phyloP scores from a whole-genome alignment of 2,113 vertebrate genomes.

The Gymnogyps californianus region DNA sequence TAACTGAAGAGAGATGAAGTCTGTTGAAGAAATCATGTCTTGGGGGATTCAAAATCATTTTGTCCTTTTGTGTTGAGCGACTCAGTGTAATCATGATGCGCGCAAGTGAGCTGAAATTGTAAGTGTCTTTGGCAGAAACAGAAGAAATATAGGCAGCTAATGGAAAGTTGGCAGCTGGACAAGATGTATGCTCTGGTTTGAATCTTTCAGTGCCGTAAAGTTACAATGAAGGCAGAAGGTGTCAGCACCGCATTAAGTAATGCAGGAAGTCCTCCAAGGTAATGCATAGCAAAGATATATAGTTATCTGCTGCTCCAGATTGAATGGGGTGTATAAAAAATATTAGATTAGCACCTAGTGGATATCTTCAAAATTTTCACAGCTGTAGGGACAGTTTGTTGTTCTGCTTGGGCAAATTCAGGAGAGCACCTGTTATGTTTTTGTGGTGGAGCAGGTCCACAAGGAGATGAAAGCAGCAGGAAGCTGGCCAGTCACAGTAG shows the following conservation, averaged over 20 bases:
- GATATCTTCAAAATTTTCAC: neutral
- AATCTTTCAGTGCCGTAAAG: neutral
- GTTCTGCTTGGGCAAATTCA: neutral
- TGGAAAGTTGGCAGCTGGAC: slow-evolving; percentile 6
- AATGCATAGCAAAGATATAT: neutral
- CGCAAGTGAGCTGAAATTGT: neutral
- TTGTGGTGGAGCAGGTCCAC: neutral
- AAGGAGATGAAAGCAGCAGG: fast-evolving
- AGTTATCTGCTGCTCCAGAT: neutral
- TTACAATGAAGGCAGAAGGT: neutral
- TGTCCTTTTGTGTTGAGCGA: neutral
- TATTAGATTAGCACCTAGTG: neutral
- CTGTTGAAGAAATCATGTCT: neutral
- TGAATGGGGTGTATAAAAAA: neutral
- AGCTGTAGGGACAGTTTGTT: neutral
- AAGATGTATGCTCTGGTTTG: neutral
- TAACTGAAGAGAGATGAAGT: neutral
- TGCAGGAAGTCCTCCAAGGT: neutral
- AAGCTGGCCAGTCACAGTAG: neutral
- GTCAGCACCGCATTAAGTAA: neutral
- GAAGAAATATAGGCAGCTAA: neutral
- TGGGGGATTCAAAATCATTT: neutral
- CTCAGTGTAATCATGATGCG: neutral
- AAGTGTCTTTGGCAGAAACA: neutral
- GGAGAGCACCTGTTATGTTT: neutral